Conservation (phyloP, 2,113 vertebrate genomes). For the Saguinus imperator region DNA sequence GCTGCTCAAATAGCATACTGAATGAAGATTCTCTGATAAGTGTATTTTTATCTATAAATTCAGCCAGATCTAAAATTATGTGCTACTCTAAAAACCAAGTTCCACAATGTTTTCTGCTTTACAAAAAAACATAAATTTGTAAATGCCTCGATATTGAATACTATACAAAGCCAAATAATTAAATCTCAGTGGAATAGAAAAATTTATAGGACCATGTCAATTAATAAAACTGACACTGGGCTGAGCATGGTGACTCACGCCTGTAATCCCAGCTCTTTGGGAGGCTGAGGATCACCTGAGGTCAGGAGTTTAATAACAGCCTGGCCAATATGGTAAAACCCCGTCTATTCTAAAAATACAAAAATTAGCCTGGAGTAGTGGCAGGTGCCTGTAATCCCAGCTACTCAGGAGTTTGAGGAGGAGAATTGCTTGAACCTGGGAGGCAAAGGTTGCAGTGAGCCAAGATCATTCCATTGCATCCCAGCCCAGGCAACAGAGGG, state of each 20-base stretch:
- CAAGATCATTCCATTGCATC: neutral
- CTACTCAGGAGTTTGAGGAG: neutral
- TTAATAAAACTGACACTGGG: neutral
- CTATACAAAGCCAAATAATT: neutral
- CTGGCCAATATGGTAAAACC: neutral
- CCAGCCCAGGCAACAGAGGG: neutral
- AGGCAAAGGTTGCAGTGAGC: no score
- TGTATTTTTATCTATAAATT: neutral
- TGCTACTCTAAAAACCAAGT: neutral
- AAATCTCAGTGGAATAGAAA: conserved; percentile 5
- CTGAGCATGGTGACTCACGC: neutral
- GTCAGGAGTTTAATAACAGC: neutral
- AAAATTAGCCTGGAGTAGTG: neutral
- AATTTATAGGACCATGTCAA: neutral
- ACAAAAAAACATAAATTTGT: neutral
- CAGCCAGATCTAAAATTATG: neutral
- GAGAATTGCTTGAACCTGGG: no score
- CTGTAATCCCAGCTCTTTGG: neutral
- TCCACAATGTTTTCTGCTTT: neutral
- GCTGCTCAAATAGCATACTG: neutral
- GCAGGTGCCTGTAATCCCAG: neutral
- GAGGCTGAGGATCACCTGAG: neutral
- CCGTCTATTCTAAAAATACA: neutral
- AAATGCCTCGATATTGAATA: neutral
- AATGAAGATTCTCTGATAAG: neutral